These are phyloP conservation scores for Campylorhamphus procurvoides DNA, from an alignment of 2,113 vertebrate genomes.

Conservation along the genomic window DNA sequence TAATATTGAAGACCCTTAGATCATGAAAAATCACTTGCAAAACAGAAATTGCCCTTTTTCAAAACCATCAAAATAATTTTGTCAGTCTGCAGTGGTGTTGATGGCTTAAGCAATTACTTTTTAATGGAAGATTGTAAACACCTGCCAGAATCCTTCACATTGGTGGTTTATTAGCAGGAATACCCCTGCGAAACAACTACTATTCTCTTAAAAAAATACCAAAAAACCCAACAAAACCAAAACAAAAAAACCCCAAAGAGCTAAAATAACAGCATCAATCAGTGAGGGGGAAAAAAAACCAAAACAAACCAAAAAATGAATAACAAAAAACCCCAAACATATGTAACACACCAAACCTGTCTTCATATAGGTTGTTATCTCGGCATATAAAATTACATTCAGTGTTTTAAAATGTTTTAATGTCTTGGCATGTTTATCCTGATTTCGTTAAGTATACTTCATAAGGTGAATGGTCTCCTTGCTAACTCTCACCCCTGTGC, in stretches of 20 bases:
- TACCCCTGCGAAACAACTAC: neutral
- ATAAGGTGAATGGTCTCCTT: neutral
- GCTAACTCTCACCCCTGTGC: neutral
- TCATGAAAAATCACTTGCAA: neutral
- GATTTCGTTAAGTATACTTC: neutral
- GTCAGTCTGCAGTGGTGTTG: neutral
- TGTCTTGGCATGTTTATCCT: neutral
- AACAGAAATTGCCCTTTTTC: neutral
- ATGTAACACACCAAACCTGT: neutral
- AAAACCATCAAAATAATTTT: neutral
- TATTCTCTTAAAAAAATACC: neutral
- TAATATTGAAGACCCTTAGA: neutral
- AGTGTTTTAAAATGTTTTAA: neutral
- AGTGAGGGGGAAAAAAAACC: neutral
- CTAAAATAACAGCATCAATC: neutral
- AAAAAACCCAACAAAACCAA: too few species aligned
- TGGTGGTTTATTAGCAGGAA: neutral
- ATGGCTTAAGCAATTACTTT: neutral
- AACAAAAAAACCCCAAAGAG: neutral
- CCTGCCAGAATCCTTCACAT: neutral
- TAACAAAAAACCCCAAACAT: too few species aligned
- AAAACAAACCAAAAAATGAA: neutral
- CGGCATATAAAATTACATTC: neutral
- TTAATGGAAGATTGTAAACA: neutral
- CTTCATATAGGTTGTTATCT: neutral